Conservation (phyloP, 2,888 invertebrate genomes). For the Elmis aenea region DNA sequence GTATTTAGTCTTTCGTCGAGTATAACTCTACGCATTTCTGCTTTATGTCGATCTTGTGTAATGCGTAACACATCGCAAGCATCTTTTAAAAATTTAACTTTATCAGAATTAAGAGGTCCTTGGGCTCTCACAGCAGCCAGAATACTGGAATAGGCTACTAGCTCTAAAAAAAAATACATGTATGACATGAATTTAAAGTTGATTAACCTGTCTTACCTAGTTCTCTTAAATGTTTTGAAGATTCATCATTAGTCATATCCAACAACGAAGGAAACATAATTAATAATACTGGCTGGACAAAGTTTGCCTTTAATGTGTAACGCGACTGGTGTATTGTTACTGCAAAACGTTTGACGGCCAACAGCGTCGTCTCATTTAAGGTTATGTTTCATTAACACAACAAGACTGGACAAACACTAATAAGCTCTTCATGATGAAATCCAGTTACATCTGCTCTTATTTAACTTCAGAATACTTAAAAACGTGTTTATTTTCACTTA, state of each 20-base stretch:
- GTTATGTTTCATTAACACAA: too few relatives aligned
- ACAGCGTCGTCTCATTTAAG: too few relatives aligned
- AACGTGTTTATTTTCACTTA: not conserved
- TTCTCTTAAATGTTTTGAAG: slow-evolving; percentile 79
- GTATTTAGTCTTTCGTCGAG: slow-evolving; percentile 87
- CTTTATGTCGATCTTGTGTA: slow-evolving; percentile 84
- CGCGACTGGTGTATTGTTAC: too few relatives aligned
- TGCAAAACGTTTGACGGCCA: too few relatives aligned
- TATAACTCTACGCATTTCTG: slow-evolving; percentile 85
- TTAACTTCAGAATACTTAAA: slow-evolving; percentile 7
- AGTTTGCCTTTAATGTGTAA: too few relatives aligned
- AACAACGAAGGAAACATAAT: slow-evolving; percentile 66
- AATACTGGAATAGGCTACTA: slow-evolving; percentile 87
- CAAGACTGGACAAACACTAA: too few relatives aligned
- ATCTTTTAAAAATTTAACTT: slow-evolving; percentile 78
- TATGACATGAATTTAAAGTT: slow-evolving; percentile 2
- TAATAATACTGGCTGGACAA: too few relatives aligned
- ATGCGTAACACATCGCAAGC: slow-evolving; percentile 79
- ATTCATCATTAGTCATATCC: slow-evolving; percentile 85
- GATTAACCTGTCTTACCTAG: slow-evolving; percentile 57
- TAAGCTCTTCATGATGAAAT: too few relatives aligned
- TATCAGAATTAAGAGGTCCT: slow-evolving; percentile 78
- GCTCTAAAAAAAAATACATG: slow-evolving; percentile 58
- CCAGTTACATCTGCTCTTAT: too few relatives aligned
- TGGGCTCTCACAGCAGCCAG: slow-evolving; percentile 89